These are phyloP conservation scores for Tenrec ecaudatus DNA, from an alignment of 2,113 vertebrate species.

Conservation along the genomic window DNA sequence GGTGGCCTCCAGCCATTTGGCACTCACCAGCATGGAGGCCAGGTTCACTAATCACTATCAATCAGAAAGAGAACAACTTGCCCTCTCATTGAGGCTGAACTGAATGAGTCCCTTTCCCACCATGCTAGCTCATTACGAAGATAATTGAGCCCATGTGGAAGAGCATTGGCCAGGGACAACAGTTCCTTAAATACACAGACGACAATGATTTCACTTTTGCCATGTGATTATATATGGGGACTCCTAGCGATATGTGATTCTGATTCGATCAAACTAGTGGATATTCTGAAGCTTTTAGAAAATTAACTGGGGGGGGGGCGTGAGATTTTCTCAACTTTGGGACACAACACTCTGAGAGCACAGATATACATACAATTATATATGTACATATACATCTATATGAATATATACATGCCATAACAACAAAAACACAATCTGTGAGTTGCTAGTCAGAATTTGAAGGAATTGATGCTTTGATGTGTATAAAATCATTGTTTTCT, in stretches of 20 bases:
- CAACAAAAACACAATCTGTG: background rate
- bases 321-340: background rate
- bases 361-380: background rate
- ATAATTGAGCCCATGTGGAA: constrained; percentile 24
- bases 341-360: background rate
- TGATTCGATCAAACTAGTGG: background rate
- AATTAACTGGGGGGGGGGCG: constrained; percentile 11
- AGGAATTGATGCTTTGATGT: background rate
- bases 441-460: constrained; percentile 3
- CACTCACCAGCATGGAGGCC: background rate
- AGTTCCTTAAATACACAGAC: constrained; percentile 22
- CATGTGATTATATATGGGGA: background rate
- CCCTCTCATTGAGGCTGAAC: constrained; percentile 26
- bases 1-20: constrained; percentile 65
- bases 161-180: constrained; percentile 18
- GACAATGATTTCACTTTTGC: background rate
- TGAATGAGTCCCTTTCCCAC: constrained; percentile 31
- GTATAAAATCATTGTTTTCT: background rate
- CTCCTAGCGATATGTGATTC: background rate
- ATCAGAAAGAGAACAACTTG: constrained; percentile 65
- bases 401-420: background rate
- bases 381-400: too few species aligned
- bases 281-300: background rate
- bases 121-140: background rate
- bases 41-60: constrained; percentile 63